These are phyloP conservation scores for Leptopilina boulardi DNA, from an alignment of 1,140 invertebrate species.

Conservation along the genomic window DNA sequence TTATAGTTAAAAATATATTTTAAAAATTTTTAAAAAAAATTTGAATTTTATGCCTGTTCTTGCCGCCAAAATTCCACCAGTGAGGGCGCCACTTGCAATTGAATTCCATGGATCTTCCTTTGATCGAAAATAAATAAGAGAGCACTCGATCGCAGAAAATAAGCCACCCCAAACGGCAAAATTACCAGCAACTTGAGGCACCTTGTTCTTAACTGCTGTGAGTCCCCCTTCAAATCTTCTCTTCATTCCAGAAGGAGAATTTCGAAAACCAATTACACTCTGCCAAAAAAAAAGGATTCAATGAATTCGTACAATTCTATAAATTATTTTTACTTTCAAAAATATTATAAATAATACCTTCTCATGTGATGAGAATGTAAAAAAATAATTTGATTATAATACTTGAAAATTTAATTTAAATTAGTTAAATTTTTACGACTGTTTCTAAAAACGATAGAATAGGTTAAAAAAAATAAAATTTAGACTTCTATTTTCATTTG, in stretches of 20 bases:
- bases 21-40: background rate
- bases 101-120: constrained; percentile 55
- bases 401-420: too few relatives aligned
- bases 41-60: constrained; percentile 35
- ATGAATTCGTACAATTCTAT: constrained; percentile 21
- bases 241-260: constrained; percentile 47
- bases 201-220: constrained; percentile 40
- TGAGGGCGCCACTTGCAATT: constrained; percentile 48
- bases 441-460: background rate
- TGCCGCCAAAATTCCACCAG: constrained; percentile 48
- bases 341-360: too few relatives aligned
- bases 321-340: background rate
- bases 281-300: constrained; percentile 19
- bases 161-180: constrained; percentile 55
- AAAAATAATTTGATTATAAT: too few relatives aligned
- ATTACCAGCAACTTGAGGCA: constrained; percentile 50
- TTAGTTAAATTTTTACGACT: too few relatives aligned
- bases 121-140: constrained; percentile 40
- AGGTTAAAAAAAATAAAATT: background rate
- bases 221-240: constrained; percentile 43
- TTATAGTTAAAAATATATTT: background rate
- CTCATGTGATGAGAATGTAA: too few relatives aligned
- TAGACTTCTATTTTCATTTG: background rate
- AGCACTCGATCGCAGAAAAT: constrained; percentile 53
- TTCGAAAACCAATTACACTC: constrained; percentile 50